Evolutionary conservation across 1,140 invertebrate species (phyloP).

Genomic region (Drosophila serrata): DNA sequence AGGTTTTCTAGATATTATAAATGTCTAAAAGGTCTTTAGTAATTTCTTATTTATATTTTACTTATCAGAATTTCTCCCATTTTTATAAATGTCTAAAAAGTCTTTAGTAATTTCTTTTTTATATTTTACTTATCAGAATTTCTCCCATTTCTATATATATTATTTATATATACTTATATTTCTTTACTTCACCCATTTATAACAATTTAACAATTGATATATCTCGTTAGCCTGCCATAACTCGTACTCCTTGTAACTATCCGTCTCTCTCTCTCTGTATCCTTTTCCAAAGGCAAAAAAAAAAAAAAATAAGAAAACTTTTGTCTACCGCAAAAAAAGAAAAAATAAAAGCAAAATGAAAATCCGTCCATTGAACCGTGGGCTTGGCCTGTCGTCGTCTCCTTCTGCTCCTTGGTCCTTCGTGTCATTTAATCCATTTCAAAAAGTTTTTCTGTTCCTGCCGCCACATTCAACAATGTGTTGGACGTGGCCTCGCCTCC

Average conservation of each 20-base stretch:
- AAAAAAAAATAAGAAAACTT: no score
- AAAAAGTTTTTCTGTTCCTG: conserved; percentile 45
- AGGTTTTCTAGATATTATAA: no score
- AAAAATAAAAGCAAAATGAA: conserved; percentile 60
- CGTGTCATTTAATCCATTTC: conserved; percentile 62
- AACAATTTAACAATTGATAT: conserved; percentile 62
- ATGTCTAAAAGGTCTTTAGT: not conserved
- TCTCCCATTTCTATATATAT: not conserved
- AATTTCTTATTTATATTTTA: not conserved
- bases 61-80: no score
- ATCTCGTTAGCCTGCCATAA: conserved; percentile 61
- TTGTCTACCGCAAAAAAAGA: conserved; percentile 48
- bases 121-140: not conserved
- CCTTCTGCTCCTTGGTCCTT: not conserved
- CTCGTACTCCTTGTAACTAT: not conserved
- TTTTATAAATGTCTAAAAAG: no score
- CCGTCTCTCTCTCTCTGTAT: no score
- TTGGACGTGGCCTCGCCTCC: conserved; percentile 32
- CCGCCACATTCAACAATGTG: conserved; percentile 44
- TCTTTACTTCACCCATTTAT: conserved; percentile 14
- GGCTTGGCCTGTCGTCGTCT: conserved; percentile 26
- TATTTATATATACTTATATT: not conserved
- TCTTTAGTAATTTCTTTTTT: not conserved
- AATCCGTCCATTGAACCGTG: conserved; percentile 72
- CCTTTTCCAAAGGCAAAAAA: conserved; percentile 31